A percentile compares a stretch with the other conserved stretches of the same genome.
phyloP scores from a whole-genome alignment of 2,888 invertebrate genomes.

The Epinotia demarniana region DNA sequence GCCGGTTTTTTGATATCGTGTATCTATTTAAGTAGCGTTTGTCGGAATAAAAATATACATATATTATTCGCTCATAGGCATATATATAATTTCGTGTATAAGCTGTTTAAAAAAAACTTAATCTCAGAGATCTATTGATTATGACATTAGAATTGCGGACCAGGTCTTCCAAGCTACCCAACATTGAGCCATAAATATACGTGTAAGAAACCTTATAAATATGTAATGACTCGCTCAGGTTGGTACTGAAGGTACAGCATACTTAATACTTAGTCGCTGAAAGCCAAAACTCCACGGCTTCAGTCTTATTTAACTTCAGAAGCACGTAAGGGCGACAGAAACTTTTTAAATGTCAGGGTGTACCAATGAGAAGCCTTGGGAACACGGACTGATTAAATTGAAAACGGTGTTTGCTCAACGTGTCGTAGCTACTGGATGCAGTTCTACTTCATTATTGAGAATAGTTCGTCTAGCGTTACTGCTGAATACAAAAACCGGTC shows the following conservation, averaged over 20 bases:
- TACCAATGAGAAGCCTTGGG: constrained; percentile 23
- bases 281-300: not conserved
- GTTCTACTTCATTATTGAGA: not conserved
- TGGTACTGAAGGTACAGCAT: not conserved
- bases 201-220: not conserved
- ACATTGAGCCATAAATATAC: not conserved
- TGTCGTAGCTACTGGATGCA: not conserved
- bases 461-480: not conserved
- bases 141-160: not conserved
- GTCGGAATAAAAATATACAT: not conserved
- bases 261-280: not conserved
- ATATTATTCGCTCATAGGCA: not conserved
- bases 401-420: constrained; percentile 8
- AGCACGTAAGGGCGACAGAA: constrained; percentile 7
- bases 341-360: constrained; percentile 35
- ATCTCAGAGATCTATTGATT: not conserved
- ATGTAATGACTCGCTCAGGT: not conserved
- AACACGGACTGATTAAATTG: constrained; percentile 31
- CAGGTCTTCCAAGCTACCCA: no score
- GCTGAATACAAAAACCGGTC: no score
- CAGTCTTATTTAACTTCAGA: constrained; percentile 16
- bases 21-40: not conserved
- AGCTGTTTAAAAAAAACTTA: not conserved
- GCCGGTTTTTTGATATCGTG: no score
- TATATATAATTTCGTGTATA: not conserved